phyloP scores from a whole-genome alignment of 2,888 invertebrate genomes.

The Hirudinaria manillensis region DNA sequence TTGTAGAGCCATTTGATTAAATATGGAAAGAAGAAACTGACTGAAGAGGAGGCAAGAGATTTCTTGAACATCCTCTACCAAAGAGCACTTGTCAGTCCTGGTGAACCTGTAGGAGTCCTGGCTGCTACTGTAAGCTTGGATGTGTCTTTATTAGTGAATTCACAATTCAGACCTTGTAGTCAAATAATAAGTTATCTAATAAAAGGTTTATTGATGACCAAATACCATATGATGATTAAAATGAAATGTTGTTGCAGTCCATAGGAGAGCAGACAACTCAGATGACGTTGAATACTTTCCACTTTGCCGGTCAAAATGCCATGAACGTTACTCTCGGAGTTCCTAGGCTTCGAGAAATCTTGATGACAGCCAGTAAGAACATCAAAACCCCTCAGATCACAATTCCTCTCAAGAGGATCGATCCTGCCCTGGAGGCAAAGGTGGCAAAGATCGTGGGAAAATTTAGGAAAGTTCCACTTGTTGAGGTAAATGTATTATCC shows the following conservation, averaged over 20 bases:
- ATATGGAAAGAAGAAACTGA: conserved; percentile 1
- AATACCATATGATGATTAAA: too few species aligned
- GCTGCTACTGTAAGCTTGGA: conserved; percentile 72
- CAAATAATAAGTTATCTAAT: too few species aligned
- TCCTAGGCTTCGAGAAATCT: conserved; percentile 87
- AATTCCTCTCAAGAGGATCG: conserved; percentile 67
- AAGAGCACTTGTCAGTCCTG: conserved; percentile 74
- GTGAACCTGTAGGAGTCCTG: conserved; percentile 89
- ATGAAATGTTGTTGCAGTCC: conserved; percentile 58
- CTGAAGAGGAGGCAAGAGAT: background rate
- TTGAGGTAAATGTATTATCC: conserved; percentile 6
- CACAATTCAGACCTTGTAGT: too few species aligned
- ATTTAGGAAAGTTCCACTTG: conserved; percentile 27
- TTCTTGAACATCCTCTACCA: conserved; percentile 63
- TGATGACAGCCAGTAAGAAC: conserved; percentile 86
- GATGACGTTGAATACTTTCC: conserved; percentile 99
- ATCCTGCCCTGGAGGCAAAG: conserved; percentile 14
- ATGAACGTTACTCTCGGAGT: conserved; percentile 99
- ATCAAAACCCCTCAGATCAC: conserved; percentile 95
- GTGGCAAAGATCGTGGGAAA: conserved; percentile 20
- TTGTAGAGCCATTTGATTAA: background rate
- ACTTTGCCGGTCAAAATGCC: conserved; percentile 98
- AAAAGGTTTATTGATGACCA: too few species aligned
- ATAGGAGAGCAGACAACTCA: conserved; percentile 99
- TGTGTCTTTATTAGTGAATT: background rate